Percentiles rank a stretch among this genome's conserved stretches.
These are phyloP conservation scores for Staurois parvus DNA, from an alignment of 2,797 vertebrate species.

Conservation along the genomic window DNA sequence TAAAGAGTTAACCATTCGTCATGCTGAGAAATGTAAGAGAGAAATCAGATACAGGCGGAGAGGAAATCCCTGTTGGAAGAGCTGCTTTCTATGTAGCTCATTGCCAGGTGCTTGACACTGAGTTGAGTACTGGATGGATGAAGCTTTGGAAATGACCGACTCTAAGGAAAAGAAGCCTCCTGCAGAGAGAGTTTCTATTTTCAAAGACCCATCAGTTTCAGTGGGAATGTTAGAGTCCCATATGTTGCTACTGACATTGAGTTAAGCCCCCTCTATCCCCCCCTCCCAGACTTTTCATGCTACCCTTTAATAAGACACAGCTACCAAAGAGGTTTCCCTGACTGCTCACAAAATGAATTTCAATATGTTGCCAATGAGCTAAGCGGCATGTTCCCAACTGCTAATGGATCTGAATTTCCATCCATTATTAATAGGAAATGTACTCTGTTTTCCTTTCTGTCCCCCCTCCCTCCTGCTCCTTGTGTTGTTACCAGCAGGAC, in stretches of 20 bases:
- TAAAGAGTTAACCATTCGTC: slow-evolving; percentile 78
- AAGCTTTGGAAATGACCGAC: slow-evolving; percentile 83
- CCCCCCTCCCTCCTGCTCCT: slow-evolving; percentile 58
- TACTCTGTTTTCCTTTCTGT: slow-evolving; percentile 70
- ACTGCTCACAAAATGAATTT: slow-evolving; percentile 77
- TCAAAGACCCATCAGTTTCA: slow-evolving; percentile 84
- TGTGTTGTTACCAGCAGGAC: slow-evolving; percentile 66
- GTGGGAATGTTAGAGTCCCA: slow-evolving; percentile 81
- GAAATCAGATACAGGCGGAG: slow-evolving; percentile 59
- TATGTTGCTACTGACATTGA: slow-evolving; percentile 80
- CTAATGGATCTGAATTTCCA: slow-evolving; percentile 69
- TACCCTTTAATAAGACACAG: slow-evolving; percentile 71
- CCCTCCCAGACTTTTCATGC: slow-evolving; percentile 8
- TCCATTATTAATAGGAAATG: slow-evolving; percentile 75
- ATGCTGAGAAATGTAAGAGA: slow-evolving; percentile 6
- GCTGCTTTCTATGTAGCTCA: slow-evolving; percentile 81
- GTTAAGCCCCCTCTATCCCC: slow-evolving; percentile 69
- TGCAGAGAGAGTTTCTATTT: slow-evolving; percentile 89
- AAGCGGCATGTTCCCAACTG: slow-evolving; percentile 68
- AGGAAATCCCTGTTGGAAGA: slow-evolving; percentile 75
- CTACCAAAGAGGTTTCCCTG: slow-evolving; percentile 74
- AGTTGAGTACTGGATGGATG: slow-evolving; percentile 84
- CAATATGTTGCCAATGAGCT: slow-evolving; percentile 72
- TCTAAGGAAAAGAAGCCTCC: slow-evolving; percentile 83
- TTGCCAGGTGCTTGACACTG: slow-evolving; percentile 89